phyloP scores from a whole-genome alignment of 35 echinoderm and acorn worm species.

The Chiridota heheva region DNA sequence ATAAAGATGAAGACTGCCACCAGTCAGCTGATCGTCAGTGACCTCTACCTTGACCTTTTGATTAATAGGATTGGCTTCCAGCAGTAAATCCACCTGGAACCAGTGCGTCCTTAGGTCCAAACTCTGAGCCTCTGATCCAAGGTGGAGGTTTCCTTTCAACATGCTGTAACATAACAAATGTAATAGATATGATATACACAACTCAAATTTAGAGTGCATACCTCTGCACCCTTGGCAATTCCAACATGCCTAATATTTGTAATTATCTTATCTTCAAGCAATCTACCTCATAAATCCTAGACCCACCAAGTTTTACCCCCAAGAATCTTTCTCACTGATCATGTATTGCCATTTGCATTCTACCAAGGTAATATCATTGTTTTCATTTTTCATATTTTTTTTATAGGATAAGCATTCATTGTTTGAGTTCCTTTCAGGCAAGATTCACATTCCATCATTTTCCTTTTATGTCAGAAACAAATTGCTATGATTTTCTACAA shows the following conservation, averaged over 20 bases:
- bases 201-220: not conserved
- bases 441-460: no score
- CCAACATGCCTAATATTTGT: no score
- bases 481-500: not conserved
- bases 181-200: not conserved
- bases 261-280: not conserved
- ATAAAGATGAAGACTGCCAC: constrained; percentile 68
- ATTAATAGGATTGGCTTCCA: constrained; percentile 15
- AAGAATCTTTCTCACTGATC: no score
- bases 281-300: no score
- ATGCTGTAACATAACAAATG: constrained; percentile 58
- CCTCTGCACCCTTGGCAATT: no score
- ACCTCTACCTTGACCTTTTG: constrained; percentile 56
- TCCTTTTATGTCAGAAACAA: no score
- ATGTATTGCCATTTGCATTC: not conserved
- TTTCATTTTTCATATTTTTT: not conserved
- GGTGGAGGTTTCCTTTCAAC: constrained; percentile 80
- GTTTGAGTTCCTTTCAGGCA: no score
- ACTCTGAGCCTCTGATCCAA: constrained; percentile 57
- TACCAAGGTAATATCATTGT: not conserved
- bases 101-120: constrained; percentile 65
- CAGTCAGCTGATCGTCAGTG: constrained; percentile 60
- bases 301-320: no score
- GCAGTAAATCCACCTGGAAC: constrained; percentile 52
- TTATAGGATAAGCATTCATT: not conserved